Conservation (phyloP, 2,888 invertebrate genomes). For the Vannuccia rotundouncinata region DNA sequence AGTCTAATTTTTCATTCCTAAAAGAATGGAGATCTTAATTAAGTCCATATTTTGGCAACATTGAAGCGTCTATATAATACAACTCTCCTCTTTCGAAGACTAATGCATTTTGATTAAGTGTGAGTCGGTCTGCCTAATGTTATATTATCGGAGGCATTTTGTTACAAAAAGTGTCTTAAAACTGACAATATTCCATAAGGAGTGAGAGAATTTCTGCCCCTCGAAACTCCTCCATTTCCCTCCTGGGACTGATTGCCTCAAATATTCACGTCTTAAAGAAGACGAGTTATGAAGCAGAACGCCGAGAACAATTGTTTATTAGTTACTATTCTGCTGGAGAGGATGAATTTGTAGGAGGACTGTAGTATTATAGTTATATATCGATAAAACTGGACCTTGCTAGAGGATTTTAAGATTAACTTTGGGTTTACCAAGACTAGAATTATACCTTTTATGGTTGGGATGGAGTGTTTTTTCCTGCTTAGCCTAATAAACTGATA, state of each 20-base stretch:
- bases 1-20: slow-evolving; percentile 17
- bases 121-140: not conserved
- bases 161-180: slow-evolving; percentile 22
- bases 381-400: not conserved
- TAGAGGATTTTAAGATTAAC: not conserved
- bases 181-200: not conserved
- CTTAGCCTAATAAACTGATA: too few relatives aligned
- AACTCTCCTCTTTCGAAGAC: not conserved
- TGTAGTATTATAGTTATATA: not conserved
- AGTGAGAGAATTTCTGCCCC: not conserved
- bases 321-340: not conserved
- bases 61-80: not conserved
- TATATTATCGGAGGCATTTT: slow-evolving; percentile 1
- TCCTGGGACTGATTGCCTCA: not conserved
- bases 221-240: not conserved
- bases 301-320: not conserved
- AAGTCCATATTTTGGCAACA: slow-evolving; percentile 5
- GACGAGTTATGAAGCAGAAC: not conserved
- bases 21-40: slow-evolving; percentile 10
- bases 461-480: too few relatives aligned
- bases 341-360: too few relatives aligned
- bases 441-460: too few relatives aligned
- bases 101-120: slow-evolving; percentile 24
- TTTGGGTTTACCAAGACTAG: not conserved
- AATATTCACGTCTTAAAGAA: not conserved